Evolutionary conservation across 1,140 invertebrate species (phyloP).

Genomic region (Macrobrachium rosenbergii): DNA sequence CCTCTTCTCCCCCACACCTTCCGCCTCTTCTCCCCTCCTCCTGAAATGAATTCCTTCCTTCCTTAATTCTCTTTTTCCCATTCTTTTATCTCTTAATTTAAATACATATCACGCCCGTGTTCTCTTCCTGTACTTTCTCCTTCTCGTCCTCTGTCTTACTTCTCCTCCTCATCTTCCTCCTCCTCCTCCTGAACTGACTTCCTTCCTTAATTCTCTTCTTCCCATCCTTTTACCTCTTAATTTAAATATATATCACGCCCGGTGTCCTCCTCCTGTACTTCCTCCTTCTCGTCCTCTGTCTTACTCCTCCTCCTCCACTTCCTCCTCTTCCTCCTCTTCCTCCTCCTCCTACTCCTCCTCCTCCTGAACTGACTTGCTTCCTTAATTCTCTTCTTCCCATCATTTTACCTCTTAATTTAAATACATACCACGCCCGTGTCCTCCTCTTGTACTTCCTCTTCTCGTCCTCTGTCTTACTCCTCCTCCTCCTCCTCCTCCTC

Average conservation of each 20-base stretch:
- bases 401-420: background rate
- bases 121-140: background rate
- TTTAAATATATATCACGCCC: background rate
- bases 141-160: background rate
- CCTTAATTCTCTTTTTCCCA: background rate
- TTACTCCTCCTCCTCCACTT: constrained; percentile 1
- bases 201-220: background rate
- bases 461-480: background rate
- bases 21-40: no score
- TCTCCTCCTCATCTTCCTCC: background rate
- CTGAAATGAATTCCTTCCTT: no score
- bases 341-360: background rate
- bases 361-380: background rate
- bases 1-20: background rate
- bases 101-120: no score
- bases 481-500: no score
- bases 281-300: background rate
- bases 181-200: background rate
- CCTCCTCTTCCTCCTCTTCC: background rate
- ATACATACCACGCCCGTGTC: background rate
- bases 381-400: background rate
- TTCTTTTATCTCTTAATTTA: background rate
- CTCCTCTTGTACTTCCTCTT: background rate
- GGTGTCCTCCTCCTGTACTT: background rate
- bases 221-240: background rate